phyloP scores from a whole-genome alignment of 2,113 vertebrate species.

The Paedocypris sp. region DNA sequence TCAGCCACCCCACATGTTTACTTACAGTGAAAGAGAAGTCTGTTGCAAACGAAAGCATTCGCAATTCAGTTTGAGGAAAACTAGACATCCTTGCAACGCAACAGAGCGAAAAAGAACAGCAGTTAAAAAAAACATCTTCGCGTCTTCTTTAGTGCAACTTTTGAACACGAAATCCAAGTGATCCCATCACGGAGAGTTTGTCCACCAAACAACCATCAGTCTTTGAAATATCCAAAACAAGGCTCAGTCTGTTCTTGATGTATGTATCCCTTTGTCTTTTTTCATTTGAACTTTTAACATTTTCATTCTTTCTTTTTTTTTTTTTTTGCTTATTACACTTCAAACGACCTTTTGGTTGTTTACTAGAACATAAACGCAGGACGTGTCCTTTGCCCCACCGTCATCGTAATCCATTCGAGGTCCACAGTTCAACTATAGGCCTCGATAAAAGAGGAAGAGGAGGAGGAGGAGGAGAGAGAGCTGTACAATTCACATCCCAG shows the following conservation, averaged over 20 bases:
- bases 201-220: conserved; percentile 48
- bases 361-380: conserved; percentile 68
- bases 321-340: conserved; percentile 57
- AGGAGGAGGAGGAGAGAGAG: conserved; percentile 39
- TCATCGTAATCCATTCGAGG: conserved; percentile 50
- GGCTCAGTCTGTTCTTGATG: conserved; percentile 41
- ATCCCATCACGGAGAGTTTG: conserved; percentile 61
- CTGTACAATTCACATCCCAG: conserved; percentile 57
- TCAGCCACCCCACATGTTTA: conserved; percentile 53
- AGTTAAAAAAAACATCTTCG: conserved; percentile 64
- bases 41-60: conserved; percentile 69
- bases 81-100: conserved; percentile 58
- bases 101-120: conserved; percentile 47
- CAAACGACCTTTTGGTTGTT: conserved; percentile 57
- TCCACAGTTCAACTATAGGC: conserved; percentile 49
- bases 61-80: conserved; percentile 47
- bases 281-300: neutral
- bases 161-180: conserved; percentile 62
- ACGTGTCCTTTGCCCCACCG: conserved; percentile 46
- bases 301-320: conserved; percentile 16
- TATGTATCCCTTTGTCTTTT: conserved; percentile 29
- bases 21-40: conserved; percentile 65
- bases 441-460: conserved; percentile 36
- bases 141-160: conserved; percentile 73
- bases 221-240: conserved; percentile 52